A percentile compares a stretch with the other conserved stretches of the same genome.
Evolutionary conservation across 2,113 vertebrate genomes (phyloP).

Genomic region (Brachypteracias leptosomus): DNA sequence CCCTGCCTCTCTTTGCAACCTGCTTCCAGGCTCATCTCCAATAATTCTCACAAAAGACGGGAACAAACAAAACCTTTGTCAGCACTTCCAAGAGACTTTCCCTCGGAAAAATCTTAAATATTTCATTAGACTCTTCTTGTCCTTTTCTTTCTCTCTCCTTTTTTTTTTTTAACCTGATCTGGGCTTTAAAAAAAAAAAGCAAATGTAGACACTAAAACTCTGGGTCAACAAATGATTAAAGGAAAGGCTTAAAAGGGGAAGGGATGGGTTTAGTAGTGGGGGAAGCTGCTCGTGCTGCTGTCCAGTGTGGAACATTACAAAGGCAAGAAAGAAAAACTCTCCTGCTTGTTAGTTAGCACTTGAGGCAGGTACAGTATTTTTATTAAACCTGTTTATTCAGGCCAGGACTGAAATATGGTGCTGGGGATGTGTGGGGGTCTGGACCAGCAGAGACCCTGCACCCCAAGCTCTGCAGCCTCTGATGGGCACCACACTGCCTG

Average conservation of each 20-base stretch:
- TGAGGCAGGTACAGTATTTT: background rate
- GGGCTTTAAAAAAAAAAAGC: background rate
- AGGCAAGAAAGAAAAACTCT: background rate
- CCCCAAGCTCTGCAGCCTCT: background rate
- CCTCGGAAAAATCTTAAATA: slow-evolving; percentile 86
- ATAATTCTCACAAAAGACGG: slow-evolving; percentile 76
- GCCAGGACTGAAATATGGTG: background rate
- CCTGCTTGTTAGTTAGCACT: background rate
- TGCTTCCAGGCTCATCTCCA: slow-evolving; percentile 77
- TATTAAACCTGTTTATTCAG: background rate
- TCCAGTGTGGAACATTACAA: background rate
- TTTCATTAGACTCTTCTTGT: slow-evolving; percentile 82
- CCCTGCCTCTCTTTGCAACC: slow-evolving; percentile 79
- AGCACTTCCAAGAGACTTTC: slow-evolving; percentile 74
- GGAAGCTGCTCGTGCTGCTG: background rate
- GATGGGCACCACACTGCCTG: background rate
- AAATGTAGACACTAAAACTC: slow-evolving; percentile 29
- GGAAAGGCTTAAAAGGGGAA: slow-evolving; percentile 36
- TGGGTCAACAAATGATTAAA: slow-evolving; percentile 73
- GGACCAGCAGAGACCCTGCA: background rate
- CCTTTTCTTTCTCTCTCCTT: slow-evolving; percentile 43
- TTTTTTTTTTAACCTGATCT: too few species aligned
- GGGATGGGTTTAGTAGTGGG: background rate
- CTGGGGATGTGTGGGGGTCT: background rate
- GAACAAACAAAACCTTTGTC: slow-evolving; percentile 79